These are phyloP conservation scores for Habropoda laboriosa DNA, from an alignment of 1,140 invertebrate species.

Conservation along the genomic window DNA sequence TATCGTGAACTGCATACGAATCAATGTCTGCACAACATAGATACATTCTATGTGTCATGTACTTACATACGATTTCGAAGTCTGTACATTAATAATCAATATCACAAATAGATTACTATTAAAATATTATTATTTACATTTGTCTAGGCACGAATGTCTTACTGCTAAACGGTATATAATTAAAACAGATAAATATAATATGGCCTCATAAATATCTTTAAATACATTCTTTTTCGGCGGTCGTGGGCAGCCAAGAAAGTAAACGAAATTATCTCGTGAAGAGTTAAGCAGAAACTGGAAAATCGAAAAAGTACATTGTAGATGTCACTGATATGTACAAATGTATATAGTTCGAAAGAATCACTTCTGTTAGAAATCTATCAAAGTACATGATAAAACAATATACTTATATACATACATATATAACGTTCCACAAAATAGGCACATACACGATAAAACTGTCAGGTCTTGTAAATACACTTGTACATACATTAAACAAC, in stretches of 20 bases:
- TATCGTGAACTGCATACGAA: background rate
- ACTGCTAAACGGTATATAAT: background rate
- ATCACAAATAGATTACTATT: conserved; percentile 25
- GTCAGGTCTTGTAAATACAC: too few species aligned
- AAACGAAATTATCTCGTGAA: background rate
- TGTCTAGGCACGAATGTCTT: background rate
- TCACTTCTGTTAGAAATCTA: background rate
- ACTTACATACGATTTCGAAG: conserved; percentile 12
- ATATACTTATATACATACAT: too few species aligned
- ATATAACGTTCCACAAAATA: too few species aligned
- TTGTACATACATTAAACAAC: background rate
- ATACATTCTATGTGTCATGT: background rate
- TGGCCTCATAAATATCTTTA: background rate
- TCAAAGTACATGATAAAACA: background rate
- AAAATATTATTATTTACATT: conserved; percentile 12
- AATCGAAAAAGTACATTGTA: background rate
- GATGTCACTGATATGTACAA: background rate
- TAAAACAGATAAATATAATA: background rate
- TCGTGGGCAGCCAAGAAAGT: background rate
- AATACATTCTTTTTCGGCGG: conserved; percentile 14
- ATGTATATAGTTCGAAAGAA: background rate
- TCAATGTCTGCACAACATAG: background rate
- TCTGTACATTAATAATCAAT: conserved; percentile 27
- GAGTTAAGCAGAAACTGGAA: background rate
- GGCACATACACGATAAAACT: too few species aligned